A percentile compares a stretch with the other conserved stretches of the same genome.
Conservation (phyloP, 2,797 vertebrate species). For the Vipera ursinii region DNA sequence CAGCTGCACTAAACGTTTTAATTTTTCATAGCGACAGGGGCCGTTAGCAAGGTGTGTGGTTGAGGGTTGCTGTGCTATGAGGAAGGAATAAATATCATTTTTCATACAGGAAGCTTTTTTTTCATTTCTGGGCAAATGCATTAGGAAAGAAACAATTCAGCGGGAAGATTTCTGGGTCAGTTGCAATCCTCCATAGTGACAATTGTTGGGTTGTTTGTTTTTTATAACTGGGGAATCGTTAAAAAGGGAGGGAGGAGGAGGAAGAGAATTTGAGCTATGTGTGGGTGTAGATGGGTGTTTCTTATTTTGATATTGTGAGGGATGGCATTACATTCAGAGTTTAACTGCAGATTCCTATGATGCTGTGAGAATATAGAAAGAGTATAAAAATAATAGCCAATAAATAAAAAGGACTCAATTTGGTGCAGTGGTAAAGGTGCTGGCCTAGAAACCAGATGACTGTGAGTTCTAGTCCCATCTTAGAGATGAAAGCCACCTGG, state of each 20-base stretch:
- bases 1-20: neutral
- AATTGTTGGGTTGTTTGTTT: neutral
- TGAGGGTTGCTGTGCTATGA: neutral
- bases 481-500: neutral
- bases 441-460: neutral
- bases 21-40: neutral
- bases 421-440: neutral
- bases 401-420: neutral
- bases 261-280: neutral
- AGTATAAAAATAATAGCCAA: neutral
- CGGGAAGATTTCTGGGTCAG: neutral
- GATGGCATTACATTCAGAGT: neutral
- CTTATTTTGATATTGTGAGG: neutral
- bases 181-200: neutral
- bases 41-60: neutral
- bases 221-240: neutral
- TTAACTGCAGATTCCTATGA: neutral
- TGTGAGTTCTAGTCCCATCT: neutral
- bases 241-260: neutral
- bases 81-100: neutral
- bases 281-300: neutral
- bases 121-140: neutral
- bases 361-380: neutral
- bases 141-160: neutral
- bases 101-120: neutral